A percentile compares a stretch with the other conserved stretches of the same genome.
These are phyloP conservation scores for Drosophila pegasa DNA, from an alignment of 2,888 invertebrate species.

Conservation along the genomic window DNA sequence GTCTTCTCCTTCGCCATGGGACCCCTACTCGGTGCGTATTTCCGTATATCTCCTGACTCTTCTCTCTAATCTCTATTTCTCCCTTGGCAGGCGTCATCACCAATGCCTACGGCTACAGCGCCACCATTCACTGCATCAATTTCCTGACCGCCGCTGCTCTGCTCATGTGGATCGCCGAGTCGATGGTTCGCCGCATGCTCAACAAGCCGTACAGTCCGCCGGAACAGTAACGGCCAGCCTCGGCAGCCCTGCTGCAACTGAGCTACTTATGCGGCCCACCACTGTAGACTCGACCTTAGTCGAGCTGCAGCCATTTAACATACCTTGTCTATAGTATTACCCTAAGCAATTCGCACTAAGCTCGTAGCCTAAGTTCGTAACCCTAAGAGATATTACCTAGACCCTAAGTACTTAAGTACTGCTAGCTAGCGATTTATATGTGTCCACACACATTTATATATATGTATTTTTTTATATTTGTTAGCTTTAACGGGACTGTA, in stretches of 20 bases:
- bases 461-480: background rate
- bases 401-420: slow-evolving; percentile 3
- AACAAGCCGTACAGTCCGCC: slow-evolving; percentile 55
- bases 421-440: background rate
- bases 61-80: background rate
- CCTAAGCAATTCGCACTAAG: slow-evolving; percentile 24
- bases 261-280: background rate
- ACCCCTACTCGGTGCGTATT: slow-evolving; percentile 87
- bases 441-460: background rate
- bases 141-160: slow-evolving; percentile 72
- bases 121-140: slow-evolving; percentile 80
- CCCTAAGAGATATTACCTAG: slow-evolving; percentile 4
- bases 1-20: slow-evolving; percentile 87
- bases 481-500: background rate
- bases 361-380: background rate
- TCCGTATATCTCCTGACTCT: background rate
- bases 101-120: slow-evolving; percentile 70
- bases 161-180: slow-evolving; percentile 75
- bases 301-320: slow-evolving; percentile 6
- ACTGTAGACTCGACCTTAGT: slow-evolving; percentile 1
- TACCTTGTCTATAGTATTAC: slow-evolving; percentile 36
- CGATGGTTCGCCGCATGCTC: slow-evolving; percentile 63
- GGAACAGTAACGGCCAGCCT: slow-evolving; percentile 21
- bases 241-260: background rate
- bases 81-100: slow-evolving; percentile 72